Evolutionary conservation across 2,113 vertebrate species (phyloP), one percentile per base, ranked within the genome.

Genomic region (Urocitellus parryii): DNA sequence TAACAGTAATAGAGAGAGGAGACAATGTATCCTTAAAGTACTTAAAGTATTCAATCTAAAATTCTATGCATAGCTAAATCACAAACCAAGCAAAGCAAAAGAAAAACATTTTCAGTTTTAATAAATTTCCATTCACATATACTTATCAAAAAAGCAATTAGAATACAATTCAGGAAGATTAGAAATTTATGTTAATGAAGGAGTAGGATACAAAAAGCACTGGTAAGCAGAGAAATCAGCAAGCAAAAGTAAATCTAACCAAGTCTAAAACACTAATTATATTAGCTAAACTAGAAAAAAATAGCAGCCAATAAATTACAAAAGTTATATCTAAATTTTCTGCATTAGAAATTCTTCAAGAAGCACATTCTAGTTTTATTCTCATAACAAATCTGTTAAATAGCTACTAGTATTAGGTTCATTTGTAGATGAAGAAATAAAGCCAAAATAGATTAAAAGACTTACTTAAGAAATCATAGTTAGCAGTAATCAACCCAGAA

Each of bases 161-260:
- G 92, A 80, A 90, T 58, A 95, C 16, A 84, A 97, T 95, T 95
- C 88, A 92, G 77, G 72, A 94, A 96, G 25, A 12, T 94, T 88
- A 95, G 84, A 96, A 96, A 95, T 92, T 37, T 90, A 92, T 96
- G 80, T 37, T 93, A 96, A 92, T 96, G 63, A 96, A 88, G 83
- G 4, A 63, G 22, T 20, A 70, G 25, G 61, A 92, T 74, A 48
- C 18, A 88, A 90, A 22, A 87, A 96, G 76, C 77, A 90, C 58
- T 78, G n/a, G 22, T 92, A 94, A 95, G 53, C 53, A 92, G 80
- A 90, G 79, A 84, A 97, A 98, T 90, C 78, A 94, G 78, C 61
- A 94, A 92, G 84, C 80, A 90, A 87, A 77, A 97, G 90, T 88
- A 94, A 96, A 45, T 45, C 58, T 90, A 95, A 97, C 85, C 92